Evolutionary conservation across 1,140 invertebrate species (phyloP), one percentile per base, ranked within the genome.

Genomic region (Polyergus mexicanus): DNA sequence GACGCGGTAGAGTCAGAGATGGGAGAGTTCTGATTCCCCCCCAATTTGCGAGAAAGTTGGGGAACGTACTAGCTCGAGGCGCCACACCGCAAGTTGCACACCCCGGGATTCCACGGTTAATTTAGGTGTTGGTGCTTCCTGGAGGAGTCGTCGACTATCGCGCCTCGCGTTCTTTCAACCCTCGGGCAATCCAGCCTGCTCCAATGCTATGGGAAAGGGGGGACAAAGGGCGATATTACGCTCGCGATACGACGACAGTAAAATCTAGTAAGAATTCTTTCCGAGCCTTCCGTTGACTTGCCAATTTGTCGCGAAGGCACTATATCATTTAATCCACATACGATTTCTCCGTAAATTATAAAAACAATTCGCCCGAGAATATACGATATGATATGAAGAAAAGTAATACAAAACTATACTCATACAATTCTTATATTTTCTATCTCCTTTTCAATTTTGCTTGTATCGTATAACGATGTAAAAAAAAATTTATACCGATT

Each of bases 71-170:
- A 51, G 38, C 84, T 78, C 10, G 25, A 66, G 87, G 66, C 86
- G 47, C 44, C 69, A 63, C 69, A 63, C 62, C 68, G 72, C 51
- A 60, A 75, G 54, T 35, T 60, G 47, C 44, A 68, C 35, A 32
- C 19, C 44, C 47, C 71, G 63, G 80, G 66, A 88, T 86, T 89
- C 86, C 66, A 80, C 77, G 86, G 89, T 90, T 91, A 92, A 92
- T 92, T 92, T 91, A 87, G 90, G 87, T 89, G 91, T 90, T 90
- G 90, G 13, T 85, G 89, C 87, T 91, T 91, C 91, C 90, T 86
- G 77, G 25, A 84, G 87, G 87, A 86, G 89, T 76, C 86, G 83
- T 89, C 77, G 68, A 72, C 62, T 51, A 47, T n/a, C 38, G 51
- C 16, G 38, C 62, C 28, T 38, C 63, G 32, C 60, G 35, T 32